phyloP scores from a whole-genome alignment of 2,797 vertebrate genomes.

The Spinus olivaceus region DNA sequence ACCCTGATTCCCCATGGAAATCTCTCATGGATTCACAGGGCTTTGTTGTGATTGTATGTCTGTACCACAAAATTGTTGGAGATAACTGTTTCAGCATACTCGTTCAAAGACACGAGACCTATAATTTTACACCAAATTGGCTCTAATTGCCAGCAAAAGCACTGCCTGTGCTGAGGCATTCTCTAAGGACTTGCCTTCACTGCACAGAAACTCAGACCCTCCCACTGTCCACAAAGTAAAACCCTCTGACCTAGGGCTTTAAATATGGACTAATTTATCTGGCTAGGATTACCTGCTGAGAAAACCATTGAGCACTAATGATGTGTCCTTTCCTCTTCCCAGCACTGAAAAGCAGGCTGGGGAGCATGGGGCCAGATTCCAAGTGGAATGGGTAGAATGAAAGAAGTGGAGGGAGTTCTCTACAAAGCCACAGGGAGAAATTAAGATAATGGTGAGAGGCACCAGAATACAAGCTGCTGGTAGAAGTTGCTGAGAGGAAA shows the following conservation, averaged over 20 bases:
- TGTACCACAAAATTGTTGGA: constrained; percentile 38
- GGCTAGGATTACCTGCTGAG: constrained; percentile 31
- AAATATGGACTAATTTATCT: constrained; percentile 45
- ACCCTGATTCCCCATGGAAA: not conserved
- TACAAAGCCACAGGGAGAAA: not conserved
- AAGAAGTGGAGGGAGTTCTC: not conserved
- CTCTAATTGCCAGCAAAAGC: constrained; percentile 49
- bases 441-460: not conserved
- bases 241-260: constrained; percentile 40
- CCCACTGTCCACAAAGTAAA: constrained; percentile 19
- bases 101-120: not conserved
- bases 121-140: constrained; percentile 52
- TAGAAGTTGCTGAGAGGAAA: not conserved
- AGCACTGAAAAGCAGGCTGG: not conserved
- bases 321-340: constrained; percentile 24
- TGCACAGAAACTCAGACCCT: constrained; percentile 13
- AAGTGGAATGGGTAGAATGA: not conserved
- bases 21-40: not conserved
- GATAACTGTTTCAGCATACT: constrained; percentile 37
- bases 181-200: not conserved
- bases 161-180: not conserved
- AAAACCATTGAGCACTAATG: constrained; percentile 46
- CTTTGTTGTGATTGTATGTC: not conserved
- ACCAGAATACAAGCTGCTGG: not conserved
- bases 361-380: not conserved